Conservation (phyloP, 1,140 invertebrate genomes). For the Nasonia vitripennis region DNA sequence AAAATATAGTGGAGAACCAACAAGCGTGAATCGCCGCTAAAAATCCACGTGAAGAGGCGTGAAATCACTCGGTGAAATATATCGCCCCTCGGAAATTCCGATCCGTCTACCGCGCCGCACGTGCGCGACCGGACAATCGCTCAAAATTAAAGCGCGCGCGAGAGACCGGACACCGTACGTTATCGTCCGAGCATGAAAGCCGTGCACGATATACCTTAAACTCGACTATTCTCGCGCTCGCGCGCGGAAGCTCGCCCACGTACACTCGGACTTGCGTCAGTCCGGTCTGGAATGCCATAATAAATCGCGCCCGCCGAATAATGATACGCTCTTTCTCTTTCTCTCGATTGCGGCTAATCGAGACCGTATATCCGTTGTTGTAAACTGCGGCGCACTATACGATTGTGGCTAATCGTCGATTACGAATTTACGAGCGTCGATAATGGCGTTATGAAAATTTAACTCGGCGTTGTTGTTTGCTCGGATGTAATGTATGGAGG, state of each 20-base stretch:
- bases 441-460: conserved; percentile 46
- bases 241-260: conserved; percentile 30
- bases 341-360: neutral
- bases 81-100: neutral
- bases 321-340: conserved; percentile 30
- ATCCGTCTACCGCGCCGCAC: neutral
- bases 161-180: neutral
- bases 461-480: neutral
- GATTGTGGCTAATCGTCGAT: conserved; percentile 40
- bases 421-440: conserved; percentile 43
- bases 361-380: neutral
- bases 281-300: conserved; percentile 26
- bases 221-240: neutral
- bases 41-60: neutral
- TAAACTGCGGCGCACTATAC: neutral
- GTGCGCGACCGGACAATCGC: conserved; percentile 2
- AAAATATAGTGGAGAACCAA: no score
- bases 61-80: neutral
- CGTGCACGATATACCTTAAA: neutral
- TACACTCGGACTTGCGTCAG: conserved; percentile 18
- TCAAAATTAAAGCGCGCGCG: conserved; percentile 19
- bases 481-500: neutral
- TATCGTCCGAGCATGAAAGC: neutral
- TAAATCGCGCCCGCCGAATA: conserved; percentile 40
- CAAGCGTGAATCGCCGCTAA: no score